phyloP scores from a whole-genome alignment of 2,888 invertebrate genomes.

The Dorcus parallelipipedus region DNA sequence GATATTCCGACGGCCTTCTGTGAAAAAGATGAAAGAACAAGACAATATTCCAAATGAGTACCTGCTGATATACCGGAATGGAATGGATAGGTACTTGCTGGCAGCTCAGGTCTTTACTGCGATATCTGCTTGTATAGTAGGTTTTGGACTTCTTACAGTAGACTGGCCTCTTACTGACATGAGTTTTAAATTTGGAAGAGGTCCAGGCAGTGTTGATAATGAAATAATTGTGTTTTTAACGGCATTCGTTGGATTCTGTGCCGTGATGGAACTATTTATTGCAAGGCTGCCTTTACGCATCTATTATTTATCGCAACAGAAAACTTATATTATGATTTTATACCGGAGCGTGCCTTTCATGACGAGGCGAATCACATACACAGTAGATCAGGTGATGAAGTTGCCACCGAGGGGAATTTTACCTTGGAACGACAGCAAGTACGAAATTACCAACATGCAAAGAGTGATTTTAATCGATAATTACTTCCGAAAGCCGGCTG shows the following conservation, averaged over 20 bases:
- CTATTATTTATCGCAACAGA: constrained; percentile 35
- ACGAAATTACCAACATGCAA: constrained; percentile 29
- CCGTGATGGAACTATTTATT: constrained; percentile 31
- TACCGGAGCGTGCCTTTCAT: constrained; percentile 33
- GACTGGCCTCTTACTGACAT: constrained; percentile 1
- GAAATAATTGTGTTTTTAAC: constrained; percentile 29
- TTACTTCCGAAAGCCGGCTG: constrained; percentile 41
- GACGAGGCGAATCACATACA: constrained; percentile 26
- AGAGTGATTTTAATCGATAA: constrained; percentile 37
- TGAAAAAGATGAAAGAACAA: constrained; percentile 23
- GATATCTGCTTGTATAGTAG: constrained; percentile 23
- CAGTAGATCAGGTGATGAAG: constrained; percentile 32
- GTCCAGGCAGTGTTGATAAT: constrained; percentile 19
- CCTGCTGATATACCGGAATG: constrained; percentile 41
- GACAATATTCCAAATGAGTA: constrained; percentile 41
- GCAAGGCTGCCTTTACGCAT: constrained; percentile 40
- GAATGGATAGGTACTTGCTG: constrained; percentile 36
- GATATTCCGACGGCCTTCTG: constrained; percentile 26
- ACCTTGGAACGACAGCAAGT: constrained; percentile 37
- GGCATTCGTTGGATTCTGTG: constrained; percentile 28
- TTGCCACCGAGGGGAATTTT: constrained; percentile 26
- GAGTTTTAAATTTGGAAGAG: too few species aligned
- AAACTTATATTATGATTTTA: constrained; percentile 38
- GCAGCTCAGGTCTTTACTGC: constrained; percentile 33
- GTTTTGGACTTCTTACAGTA: constrained; percentile 17